Conservation (phyloP, 2,888 invertebrate genomes). For the Meghimatium bilineatum region DNA sequence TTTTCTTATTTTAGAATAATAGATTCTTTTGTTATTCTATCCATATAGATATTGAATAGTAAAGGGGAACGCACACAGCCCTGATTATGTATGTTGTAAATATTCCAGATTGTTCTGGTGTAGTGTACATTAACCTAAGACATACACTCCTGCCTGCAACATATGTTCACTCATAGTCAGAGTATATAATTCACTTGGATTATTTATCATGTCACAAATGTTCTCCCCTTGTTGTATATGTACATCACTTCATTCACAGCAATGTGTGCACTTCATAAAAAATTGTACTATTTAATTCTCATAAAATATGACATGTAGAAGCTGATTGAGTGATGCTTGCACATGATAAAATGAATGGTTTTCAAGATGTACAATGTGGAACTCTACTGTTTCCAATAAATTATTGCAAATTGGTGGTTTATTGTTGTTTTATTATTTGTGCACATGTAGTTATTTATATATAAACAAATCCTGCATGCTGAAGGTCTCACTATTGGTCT, state of each 20-base stretch:
- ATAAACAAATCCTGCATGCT: no score
- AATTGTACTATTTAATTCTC: neutral
- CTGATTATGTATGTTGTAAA: neutral
- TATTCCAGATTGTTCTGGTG: neutral
- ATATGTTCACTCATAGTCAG: neutral
- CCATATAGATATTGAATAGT: no score
- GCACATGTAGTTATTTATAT: no score
- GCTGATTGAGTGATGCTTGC: neutral
- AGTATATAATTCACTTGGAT: neutral
- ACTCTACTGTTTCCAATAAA: constrained; percentile 36
- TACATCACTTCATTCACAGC: neutral
- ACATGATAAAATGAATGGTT: constrained; percentile 1
- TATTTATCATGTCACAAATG: neutral
- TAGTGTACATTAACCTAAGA: neutral
- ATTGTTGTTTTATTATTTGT: neutral
- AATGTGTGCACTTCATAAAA: neutral
- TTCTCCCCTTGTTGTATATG: neutral
- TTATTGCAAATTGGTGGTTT: constrained; percentile 19
- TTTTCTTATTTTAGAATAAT: no score
- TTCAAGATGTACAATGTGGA: constrained; percentile 20
- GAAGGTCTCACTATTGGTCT: no score
- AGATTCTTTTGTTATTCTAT: no score
- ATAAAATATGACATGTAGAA: neutral
- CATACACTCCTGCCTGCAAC: neutral
- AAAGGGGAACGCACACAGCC: no score